Base-by-base conservation (phyloP, 35 echinoderm and acorn worm species). In the Patiria miniata region DNA sequence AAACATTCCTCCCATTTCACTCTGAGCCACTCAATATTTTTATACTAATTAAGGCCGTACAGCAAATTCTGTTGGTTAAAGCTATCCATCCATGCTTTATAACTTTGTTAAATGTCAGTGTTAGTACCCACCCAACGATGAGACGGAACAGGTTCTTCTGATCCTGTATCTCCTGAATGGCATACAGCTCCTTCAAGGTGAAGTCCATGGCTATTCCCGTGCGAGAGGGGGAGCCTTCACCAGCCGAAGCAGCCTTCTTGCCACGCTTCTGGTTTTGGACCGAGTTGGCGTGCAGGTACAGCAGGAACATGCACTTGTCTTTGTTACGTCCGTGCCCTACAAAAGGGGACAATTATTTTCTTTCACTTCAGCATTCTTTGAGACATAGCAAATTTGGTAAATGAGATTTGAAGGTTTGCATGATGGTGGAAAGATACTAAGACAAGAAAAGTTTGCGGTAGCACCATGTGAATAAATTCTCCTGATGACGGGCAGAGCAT, bases 241-340 rank as follows among this genome's bases (percentile, higher is more conserved):
- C 61, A 33, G 39, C 88, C 4, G 52, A 36, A 18, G 29, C 65
- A 17, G 61, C 44, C 39, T 99, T 95, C 89, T 94, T 99, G 26
- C 86, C 89, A 12, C 93, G 81, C 37, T 99, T 99, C 36, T 89
- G 83, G 57, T 99, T 99, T 40, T 60, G 86, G 9, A 99, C 77
- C 1, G 93, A 91, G 57, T 99, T 99, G 53, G 96, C 92, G 42
- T 92, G 79, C n/a, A 99, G 86, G 90, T 99, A 99, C 39, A 99
- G 76, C 18, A 99, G 93, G 77, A 99, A 99, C 96, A 99, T 99
- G 78, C 96, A 99, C 83, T 99, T 99, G 80, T 99, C 96, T 61
- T 99, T 94, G 93, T 99, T 94, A 15, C 87, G 61, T 28, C 93
- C 87, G 51, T 84, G 77, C 40, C 96, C 92, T 99, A 39, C 15